These are phyloP conservation scores for Leucoraja ocellata DNA, from an alignment of 2,797 vertebrate species.

Conservation along the genomic window DNA sequence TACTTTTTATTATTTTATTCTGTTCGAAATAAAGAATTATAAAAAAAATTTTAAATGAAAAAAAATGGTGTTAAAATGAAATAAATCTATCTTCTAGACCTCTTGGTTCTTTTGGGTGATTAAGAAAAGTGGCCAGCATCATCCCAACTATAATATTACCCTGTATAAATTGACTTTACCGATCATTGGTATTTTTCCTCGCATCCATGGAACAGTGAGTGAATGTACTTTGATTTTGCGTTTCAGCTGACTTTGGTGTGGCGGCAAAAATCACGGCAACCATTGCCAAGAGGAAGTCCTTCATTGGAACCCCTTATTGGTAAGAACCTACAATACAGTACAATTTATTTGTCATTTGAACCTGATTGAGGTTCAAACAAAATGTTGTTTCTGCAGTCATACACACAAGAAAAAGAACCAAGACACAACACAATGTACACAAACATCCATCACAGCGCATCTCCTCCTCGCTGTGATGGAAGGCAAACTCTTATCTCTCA, in stretches of 20 bases:
- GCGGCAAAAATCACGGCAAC: slow-evolving; percentile 98
- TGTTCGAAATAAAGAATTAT: too few relatives aligned
- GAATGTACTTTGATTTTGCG: slow-evolving; percentile 41
- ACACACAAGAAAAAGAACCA: too few relatives aligned
- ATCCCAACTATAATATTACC: not conserved
- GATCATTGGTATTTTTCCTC: not conserved
- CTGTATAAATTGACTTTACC: not conserved
- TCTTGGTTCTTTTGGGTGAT: not conserved
- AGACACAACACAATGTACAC: too few relatives aligned
- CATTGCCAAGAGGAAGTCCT: slow-evolving; percentile 96
- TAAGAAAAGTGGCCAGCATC: too few relatives aligned
- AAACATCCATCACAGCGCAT: too few relatives aligned
- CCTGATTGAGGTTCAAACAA: too few relatives aligned
- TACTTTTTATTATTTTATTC: too few relatives aligned
- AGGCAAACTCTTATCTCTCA: too few relatives aligned
- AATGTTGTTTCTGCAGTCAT: too few relatives aligned
- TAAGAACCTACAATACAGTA: slow-evolving; percentile 51
- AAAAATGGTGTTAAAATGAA: not conserved
- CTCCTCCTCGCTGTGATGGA: too few relatives aligned
- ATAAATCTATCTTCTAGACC: not conserved
- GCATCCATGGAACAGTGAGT: not conserved
- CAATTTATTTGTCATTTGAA: too few relatives aligned
- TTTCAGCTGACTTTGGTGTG: slow-evolving; percentile 90
- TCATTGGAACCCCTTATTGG: slow-evolving; percentile 98
- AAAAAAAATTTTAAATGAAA: too few relatives aligned